These are phyloP conservation scores for Volucella inflata DNA, from an alignment of 2,888 invertebrate species.

Conservation along the genomic window DNA sequence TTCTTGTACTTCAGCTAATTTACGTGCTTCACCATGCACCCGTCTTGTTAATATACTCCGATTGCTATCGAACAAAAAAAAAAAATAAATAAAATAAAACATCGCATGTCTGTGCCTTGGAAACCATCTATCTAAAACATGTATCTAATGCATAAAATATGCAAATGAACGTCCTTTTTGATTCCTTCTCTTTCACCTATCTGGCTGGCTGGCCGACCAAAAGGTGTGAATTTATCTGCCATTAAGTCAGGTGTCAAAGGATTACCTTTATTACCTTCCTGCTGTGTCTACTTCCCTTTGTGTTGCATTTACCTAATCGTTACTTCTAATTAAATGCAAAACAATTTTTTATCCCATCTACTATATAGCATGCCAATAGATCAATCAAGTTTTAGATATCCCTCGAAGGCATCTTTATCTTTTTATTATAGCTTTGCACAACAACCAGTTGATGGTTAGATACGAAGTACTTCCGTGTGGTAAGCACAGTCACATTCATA, in stretches of 20 bases:
- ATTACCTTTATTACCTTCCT: conserved; percentile 55
- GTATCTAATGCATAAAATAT: conserved; percentile 71
- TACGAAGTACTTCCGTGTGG: background rate
- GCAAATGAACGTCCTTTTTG: conserved; percentile 62
- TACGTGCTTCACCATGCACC: conserved; percentile 18
- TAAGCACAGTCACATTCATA: background rate
- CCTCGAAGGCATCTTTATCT: background rate
- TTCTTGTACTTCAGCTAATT: conserved; percentile 10
- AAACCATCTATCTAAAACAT: conserved; percentile 53
- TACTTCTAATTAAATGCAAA: conserved; percentile 46
- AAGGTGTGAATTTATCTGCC: conserved; percentile 71
- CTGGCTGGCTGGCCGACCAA: background rate
- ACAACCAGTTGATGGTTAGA: conserved; percentile 59
- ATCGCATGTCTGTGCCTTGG: conserved; percentile 37
- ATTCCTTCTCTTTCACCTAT: conserved; percentile 14
- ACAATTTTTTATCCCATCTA: conserved; percentile 46
- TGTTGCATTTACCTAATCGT: background rate
- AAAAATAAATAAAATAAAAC: background rate
- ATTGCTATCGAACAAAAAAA: conserved; percentile 44
- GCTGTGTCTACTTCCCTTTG: background rate
- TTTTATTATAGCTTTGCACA: conserved; percentile 11
- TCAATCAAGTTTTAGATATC: conserved; percentile 53
- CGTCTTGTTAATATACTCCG: conserved; percentile 27
- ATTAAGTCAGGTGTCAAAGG: conserved; percentile 74
- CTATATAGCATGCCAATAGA: conserved; percentile 70